phyloP scores from a whole-genome alignment of 2,113 vertebrate species.

The Tenebrosternarchus preto region DNA sequence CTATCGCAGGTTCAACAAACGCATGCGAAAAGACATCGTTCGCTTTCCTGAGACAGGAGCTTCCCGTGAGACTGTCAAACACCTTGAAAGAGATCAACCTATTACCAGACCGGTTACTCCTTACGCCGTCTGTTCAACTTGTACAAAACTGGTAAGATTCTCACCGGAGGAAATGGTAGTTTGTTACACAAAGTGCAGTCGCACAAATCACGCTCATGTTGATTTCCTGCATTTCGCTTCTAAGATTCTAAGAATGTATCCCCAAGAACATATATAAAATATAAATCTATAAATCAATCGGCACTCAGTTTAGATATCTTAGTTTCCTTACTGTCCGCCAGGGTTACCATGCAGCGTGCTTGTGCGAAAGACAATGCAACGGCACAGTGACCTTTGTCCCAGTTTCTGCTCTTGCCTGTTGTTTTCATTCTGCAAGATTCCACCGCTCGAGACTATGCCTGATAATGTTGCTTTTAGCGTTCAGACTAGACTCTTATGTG shows the following conservation, averaged over 20 bases:
- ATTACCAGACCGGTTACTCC: constrained; percentile 79
- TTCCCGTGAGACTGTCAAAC: constrained; percentile 87
- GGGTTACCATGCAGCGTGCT: background rate
- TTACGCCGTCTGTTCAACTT: constrained; percentile 83
- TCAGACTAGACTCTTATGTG: too few relatives aligned
- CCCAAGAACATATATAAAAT: too few relatives aligned
- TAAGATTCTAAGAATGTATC: too few relatives aligned
- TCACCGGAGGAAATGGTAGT: too few relatives aligned
- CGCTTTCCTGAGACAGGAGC: constrained; percentile 85
- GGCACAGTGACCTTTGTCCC: constrained; percentile 64
- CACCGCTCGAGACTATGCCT: background rate
- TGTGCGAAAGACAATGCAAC: too few relatives aligned
- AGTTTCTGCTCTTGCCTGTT: constrained; percentile 25
- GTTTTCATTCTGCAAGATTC: background rate
- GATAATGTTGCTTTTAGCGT: too few relatives aligned
- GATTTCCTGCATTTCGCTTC: too few relatives aligned
- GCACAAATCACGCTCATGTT: background rate
- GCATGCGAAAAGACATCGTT: constrained; percentile 91
- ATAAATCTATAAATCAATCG: too few relatives aligned
- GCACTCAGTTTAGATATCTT: too few relatives aligned
- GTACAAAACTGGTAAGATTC: constrained; percentile 83
- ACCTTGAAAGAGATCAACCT: constrained; percentile 92
- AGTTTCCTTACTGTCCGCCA: background rate
- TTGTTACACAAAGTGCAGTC: too few relatives aligned
- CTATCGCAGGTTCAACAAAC: constrained; percentile 79